Base-by-base conservation (phyloP, 2,113 vertebrate species). In the Poeciliopsis prolifica region DNA sequence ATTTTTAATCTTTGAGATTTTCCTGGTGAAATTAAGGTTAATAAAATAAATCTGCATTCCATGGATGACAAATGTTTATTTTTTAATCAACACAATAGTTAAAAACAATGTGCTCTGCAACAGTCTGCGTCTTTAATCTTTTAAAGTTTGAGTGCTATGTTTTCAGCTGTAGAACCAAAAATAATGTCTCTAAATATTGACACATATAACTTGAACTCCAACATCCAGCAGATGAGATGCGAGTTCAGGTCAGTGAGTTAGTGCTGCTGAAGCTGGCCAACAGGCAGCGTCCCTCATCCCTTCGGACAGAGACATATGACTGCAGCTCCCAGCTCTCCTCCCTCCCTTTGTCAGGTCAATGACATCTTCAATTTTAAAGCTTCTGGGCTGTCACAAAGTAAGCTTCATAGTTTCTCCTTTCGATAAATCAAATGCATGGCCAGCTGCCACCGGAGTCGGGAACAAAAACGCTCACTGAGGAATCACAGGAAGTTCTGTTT, bases 331-430 rank as follows among this genome's bases (percentile, higher is more conserved):
- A 89, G 71, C 86, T 84, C 85, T 75, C 65, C 84, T 73, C 88
- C 76, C 80, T 75, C 78, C 85, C 92, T 94, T 92, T 89, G 92
- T 94, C 94, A 94, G 86, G 75, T 76, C 80, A 82, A 87, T 91
- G 92, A 90, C 91, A 90, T 87, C 89, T 85, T 92, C 88, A 86
- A 93, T 93, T 93, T 91, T 84, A 90, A 89, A 91, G 77, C 91
- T 77, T 90, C 92, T 67, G 76, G 84, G 88, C 89, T 93, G 93
- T 94, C 93, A 90, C 87, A 90, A 89, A 92, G 84, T 89, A 84
- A 77, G 92, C 90, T 90, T 90, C 90, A 92, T 88, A 88, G 88
- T 92, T 93, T 87, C 89, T 91, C 75, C 65, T 74, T 85, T 86
- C 72, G 33, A 93, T 94, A 92, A 93, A 93, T 94, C 92, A 93